These are phyloP conservation scores for Aporophyla lueneburgensis DNA, from an alignment of 2,888 invertebrate genomes.

Conservation along the genomic window DNA sequence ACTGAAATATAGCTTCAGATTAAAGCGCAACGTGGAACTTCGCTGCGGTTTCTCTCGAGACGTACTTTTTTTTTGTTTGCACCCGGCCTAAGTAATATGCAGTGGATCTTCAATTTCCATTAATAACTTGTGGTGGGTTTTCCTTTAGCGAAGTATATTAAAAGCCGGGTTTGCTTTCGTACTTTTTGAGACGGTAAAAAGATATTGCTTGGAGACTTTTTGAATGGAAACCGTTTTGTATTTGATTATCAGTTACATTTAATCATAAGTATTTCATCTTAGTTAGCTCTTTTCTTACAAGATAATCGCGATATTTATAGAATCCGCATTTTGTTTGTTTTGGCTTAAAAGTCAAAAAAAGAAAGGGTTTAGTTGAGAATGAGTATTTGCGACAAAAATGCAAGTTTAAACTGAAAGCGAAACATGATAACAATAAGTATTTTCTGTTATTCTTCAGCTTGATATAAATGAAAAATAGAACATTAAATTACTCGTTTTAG, in stretches of 20 bases:
- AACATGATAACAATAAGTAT: background rate
- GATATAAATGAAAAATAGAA: background rate
- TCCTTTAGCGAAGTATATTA: conserved; percentile 46
- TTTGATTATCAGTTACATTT: background rate
- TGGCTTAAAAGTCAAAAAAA: background rate
- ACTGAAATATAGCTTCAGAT: conserved; percentile 89
- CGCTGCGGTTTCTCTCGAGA: conserved; percentile 85
- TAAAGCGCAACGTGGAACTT: conserved; percentile 87
- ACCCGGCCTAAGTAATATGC: conserved; percentile 71
- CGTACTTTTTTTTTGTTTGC: conserved; percentile 76
- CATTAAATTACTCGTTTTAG: background rate
- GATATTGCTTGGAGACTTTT: conserved; percentile 1
- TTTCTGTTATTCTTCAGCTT: background rate
- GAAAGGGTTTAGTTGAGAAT: background rate
- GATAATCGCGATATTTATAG: no score
- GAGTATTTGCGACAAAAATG: background rate
- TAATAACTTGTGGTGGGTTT: conserved; percentile 58
- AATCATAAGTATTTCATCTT: background rate
- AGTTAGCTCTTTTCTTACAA: no score
- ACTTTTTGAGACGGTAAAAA: conserved; percentile 18
- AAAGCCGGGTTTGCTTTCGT: conserved; percentile 15
- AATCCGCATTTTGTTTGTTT: background rate
- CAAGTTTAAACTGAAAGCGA: background rate
- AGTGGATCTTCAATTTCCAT: conserved; percentile 73
- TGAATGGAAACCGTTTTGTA: conserved; percentile 4